phyloP scores from a whole-genome alignment of 2,888 invertebrate genomes.

The Caenorhabditis becei region DNA sequence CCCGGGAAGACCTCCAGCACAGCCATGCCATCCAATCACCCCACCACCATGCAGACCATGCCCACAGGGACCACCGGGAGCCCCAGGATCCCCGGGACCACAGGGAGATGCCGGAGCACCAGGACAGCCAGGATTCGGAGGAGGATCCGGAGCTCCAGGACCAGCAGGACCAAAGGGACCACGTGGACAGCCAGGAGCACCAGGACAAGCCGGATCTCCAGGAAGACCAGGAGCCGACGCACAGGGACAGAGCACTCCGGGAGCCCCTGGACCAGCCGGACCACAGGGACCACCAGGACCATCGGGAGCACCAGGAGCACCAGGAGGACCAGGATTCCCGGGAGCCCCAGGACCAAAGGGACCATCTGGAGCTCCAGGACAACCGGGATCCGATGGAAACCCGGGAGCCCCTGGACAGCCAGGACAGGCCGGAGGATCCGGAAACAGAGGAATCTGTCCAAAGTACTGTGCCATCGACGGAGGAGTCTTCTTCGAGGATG shows the following conservation, averaged over 20 bases:
- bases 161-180: slow-evolving; percentile 69
- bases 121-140: slow-evolving; percentile 69
- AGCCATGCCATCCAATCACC: slow-evolving; percentile 66
- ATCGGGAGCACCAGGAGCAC: slow-evolving; percentile 65
- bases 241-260: slow-evolving; percentile 43
- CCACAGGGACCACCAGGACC: slow-evolving; percentile 65
- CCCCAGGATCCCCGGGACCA: slow-evolving; percentile 71
- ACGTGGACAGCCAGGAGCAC: slow-evolving; percentile 72
- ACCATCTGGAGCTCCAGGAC: slow-evolving; percentile 68
- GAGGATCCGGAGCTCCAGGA: slow-evolving; percentile 63
- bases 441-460: slow-evolving; percentile 79
- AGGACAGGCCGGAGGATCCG: slow-evolving; percentile 66
- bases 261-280: slow-evolving; percentile 68
- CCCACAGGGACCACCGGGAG: slow-evolving; percentile 69
- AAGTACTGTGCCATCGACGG: slow-evolving; percentile 80
- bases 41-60: slow-evolving; percentile 69
- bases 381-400: slow-evolving; percentile 68
- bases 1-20: slow-evolving; percentile 64
- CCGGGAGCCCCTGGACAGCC: slow-evolving; percentile 69
- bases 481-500: slow-evolving; percentile 80
- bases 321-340: slow-evolving; percentile 64
- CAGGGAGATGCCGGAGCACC: no score
- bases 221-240: slow-evolving; percentile 64
- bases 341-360: slow-evolving; percentile 71
- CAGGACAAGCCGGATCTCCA: slow-evolving; percentile 64